Conservation (phyloP, 2,113 vertebrate genomes). For the Synodontis membranacea region DNA sequence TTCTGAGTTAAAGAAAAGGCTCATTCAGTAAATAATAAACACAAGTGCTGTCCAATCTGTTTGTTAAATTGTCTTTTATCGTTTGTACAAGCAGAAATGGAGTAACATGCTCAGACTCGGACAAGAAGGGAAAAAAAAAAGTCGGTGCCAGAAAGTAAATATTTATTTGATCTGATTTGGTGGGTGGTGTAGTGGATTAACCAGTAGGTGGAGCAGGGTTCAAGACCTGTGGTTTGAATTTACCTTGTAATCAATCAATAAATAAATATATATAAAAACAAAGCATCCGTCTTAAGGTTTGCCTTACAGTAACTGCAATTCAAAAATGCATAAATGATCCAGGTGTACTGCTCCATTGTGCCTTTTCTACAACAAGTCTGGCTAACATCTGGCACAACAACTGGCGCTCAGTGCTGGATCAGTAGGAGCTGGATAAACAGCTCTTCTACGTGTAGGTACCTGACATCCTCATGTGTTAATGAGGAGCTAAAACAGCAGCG, state of each 20-base stretch:
- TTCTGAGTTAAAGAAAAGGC: conserved; percentile 13
- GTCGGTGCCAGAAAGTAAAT: not conserved
- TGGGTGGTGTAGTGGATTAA: conserved; percentile 63
- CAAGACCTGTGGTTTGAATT: conserved; percentile 39
- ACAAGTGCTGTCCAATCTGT: not conserved
- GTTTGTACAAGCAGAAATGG: not conserved
- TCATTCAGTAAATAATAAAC: conserved; percentile 32
- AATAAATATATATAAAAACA: not conserved
- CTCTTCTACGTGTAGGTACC: not conserved
- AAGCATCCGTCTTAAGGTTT: not conserved
- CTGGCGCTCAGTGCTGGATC: not conserved
- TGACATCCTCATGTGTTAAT: conserved; percentile 22
- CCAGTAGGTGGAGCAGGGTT: conserved; percentile 76
- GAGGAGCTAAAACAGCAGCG: conserved; percentile 3
- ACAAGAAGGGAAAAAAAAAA: not conserved
- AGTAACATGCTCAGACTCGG: conserved; percentile 3
- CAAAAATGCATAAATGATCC: not conserved
- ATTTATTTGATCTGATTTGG: not conserved
- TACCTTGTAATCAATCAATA: not conserved
- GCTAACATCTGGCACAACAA: conserved; percentile 8
- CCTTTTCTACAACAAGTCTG: not conserved
- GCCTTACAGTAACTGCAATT: not conserved
- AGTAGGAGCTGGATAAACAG: not conserved
- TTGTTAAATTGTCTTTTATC: too few relatives aligned
- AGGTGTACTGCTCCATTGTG: not conserved